Conservation (phyloP, 2,797 vertebrate species). For the Pipistrellus pipistrellus region DNA sequence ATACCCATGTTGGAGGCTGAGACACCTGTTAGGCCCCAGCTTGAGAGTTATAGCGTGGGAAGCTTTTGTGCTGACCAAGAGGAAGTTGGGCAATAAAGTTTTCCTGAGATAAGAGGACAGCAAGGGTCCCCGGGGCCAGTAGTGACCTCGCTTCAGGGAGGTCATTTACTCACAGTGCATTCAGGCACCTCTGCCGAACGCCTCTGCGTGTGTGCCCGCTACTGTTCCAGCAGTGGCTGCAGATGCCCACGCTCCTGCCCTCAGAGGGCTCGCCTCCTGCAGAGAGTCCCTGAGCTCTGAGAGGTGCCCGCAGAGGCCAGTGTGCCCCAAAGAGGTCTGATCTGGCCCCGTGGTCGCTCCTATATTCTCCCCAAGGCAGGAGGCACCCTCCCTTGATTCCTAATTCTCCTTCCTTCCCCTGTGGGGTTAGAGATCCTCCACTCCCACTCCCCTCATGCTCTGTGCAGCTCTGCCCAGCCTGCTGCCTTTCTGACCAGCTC, state of each 20-base stretch:
- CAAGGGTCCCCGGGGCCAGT: accelerated
- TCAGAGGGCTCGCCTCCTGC: neutral
- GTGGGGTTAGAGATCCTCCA: neutral
- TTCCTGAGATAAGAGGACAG: neutral
- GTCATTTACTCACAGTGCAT: accelerated
- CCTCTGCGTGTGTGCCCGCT: accelerated
- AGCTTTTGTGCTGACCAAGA: neutral
- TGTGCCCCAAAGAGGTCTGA: neutral
- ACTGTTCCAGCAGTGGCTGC: neutral
- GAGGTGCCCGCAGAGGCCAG: neutral
- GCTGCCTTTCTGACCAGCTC: neutral
- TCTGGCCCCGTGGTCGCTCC: neutral
- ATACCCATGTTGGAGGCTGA: neutral
- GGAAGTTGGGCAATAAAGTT: neutral
- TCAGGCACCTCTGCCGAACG: neutral
- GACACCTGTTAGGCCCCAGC: neutral
- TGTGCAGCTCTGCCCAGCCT: accelerated
- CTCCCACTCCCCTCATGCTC: too few relatives aligned
- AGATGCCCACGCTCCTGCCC: neutral
- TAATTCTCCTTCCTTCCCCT: neutral
- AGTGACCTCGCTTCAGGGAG: neutral
- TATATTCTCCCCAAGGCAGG: accelerated
- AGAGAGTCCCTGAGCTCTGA: neutral
- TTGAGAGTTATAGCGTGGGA: neutral
- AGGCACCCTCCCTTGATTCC: neutral